Conservation (phyloP, 2,888 invertebrate species). For the Andrena marginata region DNA sequence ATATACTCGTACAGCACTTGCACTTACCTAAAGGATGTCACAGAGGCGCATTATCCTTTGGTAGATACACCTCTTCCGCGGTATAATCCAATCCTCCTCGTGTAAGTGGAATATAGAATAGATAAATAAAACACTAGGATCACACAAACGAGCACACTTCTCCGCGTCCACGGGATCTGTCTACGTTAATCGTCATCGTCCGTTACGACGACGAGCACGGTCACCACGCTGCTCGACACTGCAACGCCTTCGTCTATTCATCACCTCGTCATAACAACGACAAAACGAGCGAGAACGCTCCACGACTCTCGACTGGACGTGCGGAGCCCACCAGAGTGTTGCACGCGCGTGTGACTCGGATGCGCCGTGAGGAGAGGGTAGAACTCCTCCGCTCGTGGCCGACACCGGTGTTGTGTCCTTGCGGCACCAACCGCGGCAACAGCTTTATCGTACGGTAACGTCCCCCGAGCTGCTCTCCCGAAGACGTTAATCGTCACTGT, state of each 20-base stretch:
- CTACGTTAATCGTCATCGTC: slow-evolving; percentile 69
- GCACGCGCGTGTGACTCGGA: slow-evolving; percentile 71
- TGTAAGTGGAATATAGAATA: slow-evolving; percentile 34
- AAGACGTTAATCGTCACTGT: slow-evolving; percentile 61
- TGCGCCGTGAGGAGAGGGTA: slow-evolving; percentile 63
- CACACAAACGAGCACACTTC: slow-evolving; percentile 66
- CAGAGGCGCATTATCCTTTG: slow-evolving; percentile 56
- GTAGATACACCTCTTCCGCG: slow-evolving; percentile 43
- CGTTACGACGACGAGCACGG: slow-evolving; percentile 67
- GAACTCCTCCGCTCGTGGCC: slow-evolving; percentile 60
- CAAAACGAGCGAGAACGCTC: slow-evolving; percentile 59
- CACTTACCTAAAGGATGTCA: slow-evolving; percentile 62
- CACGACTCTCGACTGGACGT: slow-evolving; percentile 45
- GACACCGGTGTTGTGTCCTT: slow-evolving; percentile 64
- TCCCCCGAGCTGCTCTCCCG: slow-evolving; percentile 1
- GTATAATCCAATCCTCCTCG: slow-evolving; percentile 54
- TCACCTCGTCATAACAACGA: slow-evolving; percentile 72
- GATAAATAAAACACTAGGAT: slow-evolving; percentile 54
- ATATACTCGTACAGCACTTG: slow-evolving; percentile 14
- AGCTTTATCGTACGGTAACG: slow-evolving; percentile 33
- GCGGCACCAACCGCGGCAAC: slow-evolving; percentile 57
- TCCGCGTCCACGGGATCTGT: slow-evolving; percentile 58
- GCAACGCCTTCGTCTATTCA: slow-evolving; percentile 69
- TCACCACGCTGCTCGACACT: slow-evolving; percentile 66
- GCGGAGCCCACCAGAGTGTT: slow-evolving; percentile 64